Base-by-base conservation (phyloP, 2,113 vertebrate genomes). In the Felis chaus region DNA sequence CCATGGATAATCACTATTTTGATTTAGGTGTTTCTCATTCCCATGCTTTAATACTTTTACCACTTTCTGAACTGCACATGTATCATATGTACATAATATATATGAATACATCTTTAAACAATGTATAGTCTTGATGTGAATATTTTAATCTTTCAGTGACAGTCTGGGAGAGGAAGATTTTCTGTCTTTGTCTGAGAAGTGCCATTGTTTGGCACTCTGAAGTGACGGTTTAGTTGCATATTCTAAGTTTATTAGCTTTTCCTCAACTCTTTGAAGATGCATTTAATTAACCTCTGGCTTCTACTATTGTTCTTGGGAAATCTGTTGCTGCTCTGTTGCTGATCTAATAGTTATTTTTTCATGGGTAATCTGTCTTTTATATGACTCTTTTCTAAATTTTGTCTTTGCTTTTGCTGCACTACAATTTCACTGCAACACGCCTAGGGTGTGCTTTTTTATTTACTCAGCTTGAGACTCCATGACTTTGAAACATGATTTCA, bases 311-410 rank as follows among this genome's bases (percentile, higher is more conserved):
- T 89, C 36, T 84, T 92, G 21, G 88, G 63, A 95, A 65, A 83
- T 83, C 61, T 92, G 31, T 45, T 88, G 57, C 63, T 79, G n/a
- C 41, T 89, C 13, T 84, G 36, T 78, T 97, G 50, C 61, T 93
- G 7, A 76, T 27, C 14, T 69, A 84, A 86, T 65, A 89, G 39
- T 89, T 50, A 61, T 53, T 88, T 93, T 76, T 63, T 73, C 80
- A 53, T 25, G 87, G 76, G 45, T 87, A 68, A 33, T 48, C n/a
- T 73, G 33, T 45, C 31, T 82, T 91, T 87, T 76, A 91, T 82
- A 68, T 91, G 68, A 91, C 87, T 96, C 19, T 29, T 88, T 80
- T 80, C 36, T 57, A 86, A 29, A 66, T 73, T 93, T 96, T 94
- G 81, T 65, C 79, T 85, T 84, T 85, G 45, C 19, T 71, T 85